phyloP scores from a whole-genome alignment of 35 echinoderm and acorn worm species.

The Ophioderma brevispina region DNA sequence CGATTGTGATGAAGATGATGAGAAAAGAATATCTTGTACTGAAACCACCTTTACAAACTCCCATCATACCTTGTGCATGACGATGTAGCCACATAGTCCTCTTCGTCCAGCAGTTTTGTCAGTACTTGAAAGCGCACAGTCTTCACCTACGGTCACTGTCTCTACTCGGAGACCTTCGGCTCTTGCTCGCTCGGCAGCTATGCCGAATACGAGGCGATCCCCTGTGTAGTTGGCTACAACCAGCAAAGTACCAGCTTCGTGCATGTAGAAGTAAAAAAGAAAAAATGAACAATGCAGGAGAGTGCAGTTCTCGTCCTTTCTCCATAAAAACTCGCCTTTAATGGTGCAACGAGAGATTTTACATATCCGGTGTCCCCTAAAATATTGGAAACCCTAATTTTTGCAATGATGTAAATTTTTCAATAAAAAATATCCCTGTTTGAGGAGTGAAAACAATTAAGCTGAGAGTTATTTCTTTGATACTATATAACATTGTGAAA shows the following conservation, averaged over 20 bases:
- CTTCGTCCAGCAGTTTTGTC: slow-evolving; percentile 67
- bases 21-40: background rate
- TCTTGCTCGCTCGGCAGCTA: slow-evolving; percentile 85
- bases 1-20: background rate
- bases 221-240: slow-evolving; percentile 89
- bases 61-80: slow-evolving; percentile 79
- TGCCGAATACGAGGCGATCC: slow-evolving; percentile 83
- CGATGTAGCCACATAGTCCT: slow-evolving; percentile 82
- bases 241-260: slow-evolving; percentile 72
- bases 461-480: too few relatives aligned
- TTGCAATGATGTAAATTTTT: too few relatives aligned
- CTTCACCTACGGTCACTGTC: slow-evolving; percentile 80
- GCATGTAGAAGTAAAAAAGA: background rate
- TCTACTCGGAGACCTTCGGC: slow-evolving; percentile 69
- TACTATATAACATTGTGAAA: too few relatives aligned
- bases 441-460: too few relatives aligned
- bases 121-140: slow-evolving; percentile 73
- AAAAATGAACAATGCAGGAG: too few relatives aligned
- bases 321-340: too few relatives aligned
- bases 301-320: too few relatives aligned
- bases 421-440: too few relatives aligned
- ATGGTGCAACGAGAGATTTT: too few relatives aligned
- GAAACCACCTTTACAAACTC: background rate
- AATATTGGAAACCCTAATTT: too few relatives aligned
- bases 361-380: too few relatives aligned